Percentiles rank a stretch among this genome's conserved stretches.
phyloP scores from a whole-genome alignment of 2,113 vertebrate species.

The Nipponia nippon region DNA sequence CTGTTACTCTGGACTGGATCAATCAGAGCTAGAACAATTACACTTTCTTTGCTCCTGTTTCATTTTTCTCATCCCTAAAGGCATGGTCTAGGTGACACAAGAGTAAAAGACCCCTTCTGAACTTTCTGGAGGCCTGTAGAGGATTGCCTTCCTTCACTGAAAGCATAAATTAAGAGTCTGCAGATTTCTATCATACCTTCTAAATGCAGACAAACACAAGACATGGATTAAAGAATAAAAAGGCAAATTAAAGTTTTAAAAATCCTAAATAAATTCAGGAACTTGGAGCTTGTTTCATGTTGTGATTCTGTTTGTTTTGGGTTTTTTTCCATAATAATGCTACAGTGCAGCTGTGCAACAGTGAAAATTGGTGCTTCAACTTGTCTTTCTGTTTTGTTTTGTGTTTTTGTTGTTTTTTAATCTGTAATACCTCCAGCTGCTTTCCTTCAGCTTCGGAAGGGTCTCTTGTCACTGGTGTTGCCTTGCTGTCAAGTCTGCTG shows the following conservation, averaged over 20 bases:
- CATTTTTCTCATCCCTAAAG: not conserved
- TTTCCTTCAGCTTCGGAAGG: not conserved
- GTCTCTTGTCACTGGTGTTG: not conserved
- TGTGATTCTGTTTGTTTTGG: not conserved
- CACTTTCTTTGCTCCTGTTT: accelerated
- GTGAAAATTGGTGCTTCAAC: not conserved
- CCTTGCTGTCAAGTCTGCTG: not conserved
- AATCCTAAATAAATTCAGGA: not conserved
- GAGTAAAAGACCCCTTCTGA: not conserved
- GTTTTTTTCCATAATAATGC: not conserved
- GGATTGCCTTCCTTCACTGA: not conserved
- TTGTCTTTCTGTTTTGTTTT: not conserved
- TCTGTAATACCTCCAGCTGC: not conserved
- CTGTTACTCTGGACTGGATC: not conserved
- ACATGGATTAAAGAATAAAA: not conserved
- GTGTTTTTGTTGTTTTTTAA: not conserved
- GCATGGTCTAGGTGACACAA: not conserved
- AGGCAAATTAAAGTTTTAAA: not conserved
- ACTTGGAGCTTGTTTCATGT: not conserved
- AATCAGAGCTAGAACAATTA: not conserved
- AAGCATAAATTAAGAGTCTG: not conserved
- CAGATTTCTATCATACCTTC: not conserved
- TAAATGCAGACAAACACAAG: not conserved
- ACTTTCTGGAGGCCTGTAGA: not conserved
- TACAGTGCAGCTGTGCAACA: not conserved